Conservation (phyloP, 2,888 invertebrate species). For the Pheosia gnoma region DNA sequence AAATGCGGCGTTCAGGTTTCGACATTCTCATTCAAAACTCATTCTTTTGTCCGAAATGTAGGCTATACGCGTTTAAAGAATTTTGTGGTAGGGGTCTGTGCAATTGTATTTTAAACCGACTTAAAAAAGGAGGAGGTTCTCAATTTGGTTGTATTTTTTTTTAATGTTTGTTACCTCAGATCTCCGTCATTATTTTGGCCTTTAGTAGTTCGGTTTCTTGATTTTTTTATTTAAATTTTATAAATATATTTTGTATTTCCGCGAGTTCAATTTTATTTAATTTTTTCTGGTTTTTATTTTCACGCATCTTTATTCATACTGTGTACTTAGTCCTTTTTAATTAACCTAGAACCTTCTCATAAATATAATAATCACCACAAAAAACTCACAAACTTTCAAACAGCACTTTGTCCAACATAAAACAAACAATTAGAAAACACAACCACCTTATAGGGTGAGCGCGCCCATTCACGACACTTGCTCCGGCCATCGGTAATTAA, state of each 20-base stretch:
- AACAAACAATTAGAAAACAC: constrained; percentile 47
- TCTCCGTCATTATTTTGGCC: too few species aligned
- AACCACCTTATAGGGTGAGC: constrained; percentile 41
- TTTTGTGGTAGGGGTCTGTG: not conserved
- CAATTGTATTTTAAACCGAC: not conserved
- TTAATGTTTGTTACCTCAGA: too few species aligned
- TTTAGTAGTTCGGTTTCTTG: too few species aligned
- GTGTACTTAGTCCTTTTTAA: too few species aligned
- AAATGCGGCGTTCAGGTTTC: constrained; percentile 61
- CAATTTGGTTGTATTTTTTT: too few species aligned
- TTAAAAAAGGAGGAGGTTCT: too few species aligned
- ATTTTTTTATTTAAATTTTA: too few species aligned
- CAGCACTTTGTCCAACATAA: constrained; percentile 3
- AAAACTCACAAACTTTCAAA: not conserved
- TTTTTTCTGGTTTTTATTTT: too few species aligned
- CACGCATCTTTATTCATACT: too few species aligned
- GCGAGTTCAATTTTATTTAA: too few species aligned
- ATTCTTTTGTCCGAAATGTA: constrained; percentile 25
- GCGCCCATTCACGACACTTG: constrained; percentile 59
- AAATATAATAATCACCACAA: not conserved
- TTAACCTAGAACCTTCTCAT: too few species aligned
- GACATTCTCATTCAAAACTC: constrained; percentile 28
- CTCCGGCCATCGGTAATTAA: constrained; percentile 68
- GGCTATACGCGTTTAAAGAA: not conserved
- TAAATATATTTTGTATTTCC: too few species aligned